These are phyloP conservation scores for Cantharis nigra DNA, from an alignment of 2,888 invertebrate genomes.

Conservation along the genomic window DNA sequence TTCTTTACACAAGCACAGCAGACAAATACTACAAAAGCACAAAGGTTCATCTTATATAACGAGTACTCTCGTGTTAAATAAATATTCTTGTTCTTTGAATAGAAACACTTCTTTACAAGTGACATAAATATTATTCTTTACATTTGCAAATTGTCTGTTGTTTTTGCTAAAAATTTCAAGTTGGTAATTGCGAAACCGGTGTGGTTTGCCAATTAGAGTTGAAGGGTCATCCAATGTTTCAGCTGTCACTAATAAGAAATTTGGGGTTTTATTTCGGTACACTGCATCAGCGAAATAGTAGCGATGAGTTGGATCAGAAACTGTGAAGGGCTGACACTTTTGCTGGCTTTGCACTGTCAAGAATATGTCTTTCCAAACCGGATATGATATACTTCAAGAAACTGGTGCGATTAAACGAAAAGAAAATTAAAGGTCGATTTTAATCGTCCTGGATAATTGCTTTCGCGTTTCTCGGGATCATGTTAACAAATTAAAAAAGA, in stretches of 20 bases:
- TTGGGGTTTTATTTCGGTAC: slow-evolving; percentile 26
- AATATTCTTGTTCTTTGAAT: slow-evolving; percentile 20
- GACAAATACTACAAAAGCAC: slow-evolving; percentile 27
- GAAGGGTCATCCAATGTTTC: slow-evolving; percentile 23
- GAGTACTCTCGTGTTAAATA: slow-evolving; percentile 24
- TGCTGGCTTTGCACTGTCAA: slow-evolving; percentile 25
- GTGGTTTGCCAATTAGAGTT: slow-evolving; percentile 18
- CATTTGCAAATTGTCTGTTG: background rate
- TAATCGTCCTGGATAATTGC: background rate
- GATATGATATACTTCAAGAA: background rate
- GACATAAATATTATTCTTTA: background rate
- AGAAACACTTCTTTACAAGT: slow-evolving; percentile 16
- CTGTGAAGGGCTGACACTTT: slow-evolving; percentile 29
- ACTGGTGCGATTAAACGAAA: background rate
- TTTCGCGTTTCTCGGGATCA: background rate
- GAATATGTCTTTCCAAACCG: slow-evolving; percentile 24
- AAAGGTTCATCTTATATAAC: slow-evolving; percentile 25
- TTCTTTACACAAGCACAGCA: slow-evolving; percentile 7
- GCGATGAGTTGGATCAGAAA: slow-evolving; percentile 21
- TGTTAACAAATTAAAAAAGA: background rate
- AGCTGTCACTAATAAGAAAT: slow-evolving; percentile 28
- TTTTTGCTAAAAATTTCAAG: background rate
- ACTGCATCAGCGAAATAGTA: slow-evolving; percentile 27
- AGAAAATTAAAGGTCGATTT: background rate
- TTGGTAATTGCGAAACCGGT: background rate